Conservation (phyloP, 2,888 invertebrate genomes). For the Eupithecia vulgata region DNA sequence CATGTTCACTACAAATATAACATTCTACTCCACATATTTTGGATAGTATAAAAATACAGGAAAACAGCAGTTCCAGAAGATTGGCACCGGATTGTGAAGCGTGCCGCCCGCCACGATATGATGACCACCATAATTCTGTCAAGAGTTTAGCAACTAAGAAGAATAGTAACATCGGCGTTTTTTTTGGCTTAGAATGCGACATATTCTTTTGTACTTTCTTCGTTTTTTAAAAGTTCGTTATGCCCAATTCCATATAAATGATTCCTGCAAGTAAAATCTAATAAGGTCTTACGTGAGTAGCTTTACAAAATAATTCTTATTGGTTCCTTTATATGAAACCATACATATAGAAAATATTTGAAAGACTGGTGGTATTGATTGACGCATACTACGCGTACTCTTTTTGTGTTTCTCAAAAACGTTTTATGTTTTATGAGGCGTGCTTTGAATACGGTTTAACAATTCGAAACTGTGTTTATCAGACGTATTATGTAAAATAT, state of each 20-base stretch:
- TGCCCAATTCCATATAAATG: neutral
- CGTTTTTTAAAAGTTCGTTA: too few species aligned
- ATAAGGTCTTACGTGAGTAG: neutral
- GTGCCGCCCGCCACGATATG: too few species aligned
- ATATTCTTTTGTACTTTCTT: too few species aligned
- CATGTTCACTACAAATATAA: neutral
- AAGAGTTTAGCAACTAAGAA: too few species aligned
- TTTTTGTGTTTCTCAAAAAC: neutral
- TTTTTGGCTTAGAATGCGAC: too few species aligned
- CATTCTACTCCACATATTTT: neutral
- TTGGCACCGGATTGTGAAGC: too few species aligned
- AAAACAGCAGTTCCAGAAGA: too few species aligned
- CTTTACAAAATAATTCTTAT: neutral
- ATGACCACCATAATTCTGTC: too few species aligned
- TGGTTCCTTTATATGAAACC: neutral
- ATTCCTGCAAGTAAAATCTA: neutral
- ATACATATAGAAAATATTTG: neutral
- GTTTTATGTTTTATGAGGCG: too few species aligned
- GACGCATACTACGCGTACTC: too few species aligned
- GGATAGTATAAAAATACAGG: neutral
- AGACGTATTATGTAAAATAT: neutral
- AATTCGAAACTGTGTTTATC: neutral
- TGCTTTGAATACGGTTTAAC: neutral
- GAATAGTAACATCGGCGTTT: too few species aligned
- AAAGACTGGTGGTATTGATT: too few species aligned